A percentile compares a stretch with the other conserved stretches of the same genome.
Evolutionary conservation across 2,797 vertebrate genomes (phyloP).

Genomic region (Ceryle rudis): DNA sequence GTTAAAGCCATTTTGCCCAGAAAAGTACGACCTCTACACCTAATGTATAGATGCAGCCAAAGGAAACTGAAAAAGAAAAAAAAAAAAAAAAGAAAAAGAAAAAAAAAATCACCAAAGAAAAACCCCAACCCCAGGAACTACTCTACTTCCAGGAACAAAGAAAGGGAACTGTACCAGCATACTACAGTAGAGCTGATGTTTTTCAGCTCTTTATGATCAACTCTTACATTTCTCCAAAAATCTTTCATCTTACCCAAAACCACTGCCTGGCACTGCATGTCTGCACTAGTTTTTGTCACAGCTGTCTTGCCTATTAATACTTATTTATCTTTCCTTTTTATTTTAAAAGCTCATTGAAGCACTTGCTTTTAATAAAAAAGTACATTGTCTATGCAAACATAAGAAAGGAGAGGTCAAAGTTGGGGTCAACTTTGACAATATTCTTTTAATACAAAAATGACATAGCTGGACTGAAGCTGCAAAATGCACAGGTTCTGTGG

Average conservation of each 20-base stretch:
- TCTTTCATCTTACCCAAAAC: background rate
- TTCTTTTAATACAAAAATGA: conserved; percentile 21
- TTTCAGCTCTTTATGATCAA: background rate
- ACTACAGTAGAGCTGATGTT: background rate
- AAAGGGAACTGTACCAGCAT: background rate
- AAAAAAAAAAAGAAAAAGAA: too few species aligned
- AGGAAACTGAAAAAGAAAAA: background rate
- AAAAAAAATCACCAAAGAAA: background rate
- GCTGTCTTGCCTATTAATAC: background rate
- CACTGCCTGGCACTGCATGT: background rate
- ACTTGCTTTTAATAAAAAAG: conserved; percentile 41
- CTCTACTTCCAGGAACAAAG: background rate
- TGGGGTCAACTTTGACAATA: background rate
- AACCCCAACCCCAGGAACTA: background rate
- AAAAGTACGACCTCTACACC: background rate
- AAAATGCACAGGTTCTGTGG: background rate
- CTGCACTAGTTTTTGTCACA: background rate
- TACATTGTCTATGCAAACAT: conserved; percentile 17
- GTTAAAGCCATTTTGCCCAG: background rate
- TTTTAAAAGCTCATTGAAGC: background rate
- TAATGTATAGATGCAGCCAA: background rate
- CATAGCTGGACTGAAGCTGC: conserved; percentile 20
- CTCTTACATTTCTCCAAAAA: background rate
- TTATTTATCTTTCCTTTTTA: background rate
- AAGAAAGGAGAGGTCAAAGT: conserved; percentile 11